Percentiles rank a stretch among this genome's conserved stretches.
Conservation (phyloP, 2,888 invertebrate species). For the Hemithea aestivaria region DNA sequence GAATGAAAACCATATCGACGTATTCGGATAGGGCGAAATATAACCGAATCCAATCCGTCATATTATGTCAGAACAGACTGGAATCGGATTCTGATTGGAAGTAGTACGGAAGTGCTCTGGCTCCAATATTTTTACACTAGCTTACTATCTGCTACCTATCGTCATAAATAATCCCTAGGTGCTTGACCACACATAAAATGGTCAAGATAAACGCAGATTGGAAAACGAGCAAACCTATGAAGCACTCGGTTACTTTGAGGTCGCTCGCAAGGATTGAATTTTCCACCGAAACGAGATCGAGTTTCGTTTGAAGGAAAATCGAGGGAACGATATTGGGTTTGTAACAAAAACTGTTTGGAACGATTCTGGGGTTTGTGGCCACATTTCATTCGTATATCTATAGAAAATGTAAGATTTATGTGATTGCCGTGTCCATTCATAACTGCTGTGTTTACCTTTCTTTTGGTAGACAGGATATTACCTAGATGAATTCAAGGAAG, state of each 20-base stretch:
- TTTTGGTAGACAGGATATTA: too few species aligned
- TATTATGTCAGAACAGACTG: too few species aligned
- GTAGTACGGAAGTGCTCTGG: too few species aligned
- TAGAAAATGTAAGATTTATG: slow-evolving; percentile 1
- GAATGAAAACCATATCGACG: too few species aligned
- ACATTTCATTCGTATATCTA: slow-evolving; percentile 5
- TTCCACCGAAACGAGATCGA: slow-evolving; percentile 10
- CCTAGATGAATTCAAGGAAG: too few species aligned
- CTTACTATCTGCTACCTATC: too few species aligned
- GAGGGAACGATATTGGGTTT: slow-evolving; percentile 9
- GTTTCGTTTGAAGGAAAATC: slow-evolving; percentile 17
- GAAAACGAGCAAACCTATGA: slow-evolving; percentile 5
- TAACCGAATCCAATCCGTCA: too few species aligned
- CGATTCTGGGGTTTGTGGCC: slow-evolving; percentile 1
- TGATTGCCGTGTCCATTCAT: neutral
- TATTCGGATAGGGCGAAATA: too few species aligned
- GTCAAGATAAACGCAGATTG: slow-evolving; percentile 15
- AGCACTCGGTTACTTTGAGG: slow-evolving; percentile 8
- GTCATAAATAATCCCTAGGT: neutral
- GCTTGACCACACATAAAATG: slow-evolving; percentile 8
- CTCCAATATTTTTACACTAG: too few species aligned
- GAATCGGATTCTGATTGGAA: too few species aligned
- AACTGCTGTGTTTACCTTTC: neutral
- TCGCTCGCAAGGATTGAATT: slow-evolving; percentile 16
- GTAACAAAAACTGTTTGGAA: slow-evolving; percentile 9